Evolutionary conservation across 2,113 vertebrate species (phyloP).

Genomic region (Mobula hypostoma): DNA sequence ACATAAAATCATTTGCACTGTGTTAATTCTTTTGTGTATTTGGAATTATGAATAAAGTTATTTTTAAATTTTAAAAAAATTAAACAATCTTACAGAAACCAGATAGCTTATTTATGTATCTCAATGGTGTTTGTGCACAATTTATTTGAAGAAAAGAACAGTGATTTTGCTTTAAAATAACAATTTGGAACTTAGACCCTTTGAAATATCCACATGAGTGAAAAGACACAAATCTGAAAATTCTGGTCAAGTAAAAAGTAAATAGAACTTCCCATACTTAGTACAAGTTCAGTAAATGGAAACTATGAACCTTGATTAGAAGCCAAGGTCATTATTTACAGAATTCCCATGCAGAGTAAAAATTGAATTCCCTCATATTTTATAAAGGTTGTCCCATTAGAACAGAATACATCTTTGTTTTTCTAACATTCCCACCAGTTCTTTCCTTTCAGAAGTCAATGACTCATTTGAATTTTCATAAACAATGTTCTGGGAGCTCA

Average conservation of each 20-base stretch:
- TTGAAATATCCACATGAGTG: neutral
- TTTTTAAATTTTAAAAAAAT: too few relatives aligned
- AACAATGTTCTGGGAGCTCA: neutral
- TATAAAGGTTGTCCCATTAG: neutral
- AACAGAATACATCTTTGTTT: neutral
- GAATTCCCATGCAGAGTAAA: neutral
- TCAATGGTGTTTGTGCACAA: neutral
- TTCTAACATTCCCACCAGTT: neutral
- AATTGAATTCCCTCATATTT: neutral
- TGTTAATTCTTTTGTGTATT: too few relatives aligned
- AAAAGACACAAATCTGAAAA: neutral
- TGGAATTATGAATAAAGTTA: too few relatives aligned
- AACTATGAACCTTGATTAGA: neutral
- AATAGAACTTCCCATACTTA: too few relatives aligned
- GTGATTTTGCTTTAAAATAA: neutral
- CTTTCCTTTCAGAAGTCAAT: neutral
- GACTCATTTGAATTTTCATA: neutral
- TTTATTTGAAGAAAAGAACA: neutral
- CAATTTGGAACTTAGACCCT: neutral
- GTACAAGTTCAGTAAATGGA: neutral
- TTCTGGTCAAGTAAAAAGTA: neutral
- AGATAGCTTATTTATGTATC: neutral
- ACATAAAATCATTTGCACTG: too few relatives aligned
- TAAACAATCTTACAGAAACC: neutral
- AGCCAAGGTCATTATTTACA: neutral